Evolutionary conservation across 2,888 invertebrate genomes (phyloP).

Genomic region (Eulithis testata): DNA sequence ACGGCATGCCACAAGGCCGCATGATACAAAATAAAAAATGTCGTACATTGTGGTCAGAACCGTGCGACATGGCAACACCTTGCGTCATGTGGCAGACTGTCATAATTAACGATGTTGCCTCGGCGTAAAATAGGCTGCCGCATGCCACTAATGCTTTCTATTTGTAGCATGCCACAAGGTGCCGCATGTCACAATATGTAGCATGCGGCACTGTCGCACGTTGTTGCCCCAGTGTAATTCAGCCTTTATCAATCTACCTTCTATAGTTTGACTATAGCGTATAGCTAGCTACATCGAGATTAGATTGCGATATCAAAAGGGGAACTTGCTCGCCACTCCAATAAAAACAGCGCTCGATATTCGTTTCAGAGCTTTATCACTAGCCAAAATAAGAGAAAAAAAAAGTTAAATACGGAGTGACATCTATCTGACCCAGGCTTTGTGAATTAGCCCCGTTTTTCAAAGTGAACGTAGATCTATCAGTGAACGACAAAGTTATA

Average conservation of each 20-base stretch:
- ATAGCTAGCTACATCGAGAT: not conserved
- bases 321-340: not conserved
- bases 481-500: not conserved
- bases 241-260: not conserved
- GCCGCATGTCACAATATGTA: no score
- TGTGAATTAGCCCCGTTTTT: not conserved
- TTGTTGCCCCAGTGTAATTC: no score
- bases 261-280: not conserved
- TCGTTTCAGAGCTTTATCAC: slow-evolving; percentile 6
- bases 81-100: no score
- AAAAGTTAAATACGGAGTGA: slow-evolving; percentile 8
- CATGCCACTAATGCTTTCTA: no score
- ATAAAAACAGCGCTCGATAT: not conserved
- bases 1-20: no score
- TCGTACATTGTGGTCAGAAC: no score
- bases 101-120: no score
- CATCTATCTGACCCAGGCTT: slow-evolving; percentile 3
- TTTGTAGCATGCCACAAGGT: no score
- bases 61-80: no score
- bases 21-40: no score
- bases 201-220: no score
- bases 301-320: slow-evolving; percentile 4
- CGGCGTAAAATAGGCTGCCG: no score
- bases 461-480: not conserved
- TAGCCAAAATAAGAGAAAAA: not conserved